Base-by-base conservation (phyloP, 2,888 invertebrate genomes). In the Synergus gifuensis region DNA sequence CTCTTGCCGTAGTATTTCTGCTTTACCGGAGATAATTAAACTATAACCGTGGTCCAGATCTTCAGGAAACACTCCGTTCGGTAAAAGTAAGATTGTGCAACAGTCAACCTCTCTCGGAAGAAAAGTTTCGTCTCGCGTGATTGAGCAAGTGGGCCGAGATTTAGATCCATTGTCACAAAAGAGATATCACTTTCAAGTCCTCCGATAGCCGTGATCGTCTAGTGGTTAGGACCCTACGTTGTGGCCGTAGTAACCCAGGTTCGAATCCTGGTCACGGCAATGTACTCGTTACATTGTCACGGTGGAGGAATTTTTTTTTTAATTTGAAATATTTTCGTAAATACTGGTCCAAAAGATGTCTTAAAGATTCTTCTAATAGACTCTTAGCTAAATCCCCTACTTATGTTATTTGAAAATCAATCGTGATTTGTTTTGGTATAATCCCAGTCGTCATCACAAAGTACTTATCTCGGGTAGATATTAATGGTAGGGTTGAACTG, bases 191-290 rank as follows among this genome's bases (percentile, higher is more conserved):
- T 4, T 16, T 14, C 63, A 63, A 36, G 63, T 63, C 46, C 67
- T 46, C 46, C 22, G 28, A 76, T 85, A 86, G 86, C 86, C 84
- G 86, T 85, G 86, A 86, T 86, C 86, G 85, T 86, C 85, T 86
- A 85, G 79, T 82, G 78, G 79, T 91, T 89, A 91, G 90, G 92
- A 92, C 92, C 91, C 91, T 91, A 92, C 92, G 92, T 92, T 92
- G 92, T 92, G 92, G 92, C 92, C 92, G 92, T 91, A 92, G 92
- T 91, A 92, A 92, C 92, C 92, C 92, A 92, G 92, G 92, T 92
- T 92, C 91, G 92, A 92, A 92, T 92, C 92, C 64, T 64, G 14
- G 36, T 40, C 28, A 64, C 28, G 16, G 16, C 28, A 36, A 36
- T 36, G 64, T 64, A 40, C 64, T 28, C 4, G 64, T 40, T 40